A percentile compares a stretch with the other conserved stretches of the same genome.
Evolutionary conservation across 2,888 invertebrate species (phyloP).

Genomic region (Tenodera sinensis): DNA sequence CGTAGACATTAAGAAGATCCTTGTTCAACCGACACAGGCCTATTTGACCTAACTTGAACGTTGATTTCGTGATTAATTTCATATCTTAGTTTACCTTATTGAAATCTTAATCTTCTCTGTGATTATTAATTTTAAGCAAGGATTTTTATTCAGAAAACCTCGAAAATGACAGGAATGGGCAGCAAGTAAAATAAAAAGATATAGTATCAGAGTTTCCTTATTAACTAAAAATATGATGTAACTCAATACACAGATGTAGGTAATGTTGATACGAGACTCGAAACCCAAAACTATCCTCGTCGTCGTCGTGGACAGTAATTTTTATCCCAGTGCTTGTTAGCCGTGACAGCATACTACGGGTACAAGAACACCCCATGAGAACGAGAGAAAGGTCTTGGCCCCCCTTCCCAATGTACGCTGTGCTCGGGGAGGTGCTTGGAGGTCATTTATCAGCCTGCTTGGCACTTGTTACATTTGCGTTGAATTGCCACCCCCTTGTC

Average conservation of each 20-base stretch:
- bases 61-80: too few species aligned
- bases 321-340: background rate
- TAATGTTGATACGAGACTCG: background rate
- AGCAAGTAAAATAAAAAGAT: too few species aligned
- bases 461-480: background rate
- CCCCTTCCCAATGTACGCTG: background rate
- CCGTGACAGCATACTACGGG: background rate
- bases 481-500: background rate
- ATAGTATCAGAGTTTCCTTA: background rate
- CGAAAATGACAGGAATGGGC: too few species aligned
- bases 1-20: too few species aligned
- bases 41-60: too few species aligned
- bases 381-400: background rate
- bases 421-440: background rate
- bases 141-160: too few species aligned
- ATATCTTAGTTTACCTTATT: too few species aligned
- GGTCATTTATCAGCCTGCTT: background rate
- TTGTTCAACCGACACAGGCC: too few species aligned
- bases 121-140: too few species aligned
- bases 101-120: too few species aligned
- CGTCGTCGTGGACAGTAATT: background rate
- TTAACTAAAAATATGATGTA: background rate
- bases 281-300: background rate
- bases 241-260: background rate
- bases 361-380: background rate